Percentiles rank a stretch among this genome's conserved stretches.
phyloP scores from a whole-genome alignment of 1,140 invertebrate species.

The Metaphire vulgaris region DNA sequence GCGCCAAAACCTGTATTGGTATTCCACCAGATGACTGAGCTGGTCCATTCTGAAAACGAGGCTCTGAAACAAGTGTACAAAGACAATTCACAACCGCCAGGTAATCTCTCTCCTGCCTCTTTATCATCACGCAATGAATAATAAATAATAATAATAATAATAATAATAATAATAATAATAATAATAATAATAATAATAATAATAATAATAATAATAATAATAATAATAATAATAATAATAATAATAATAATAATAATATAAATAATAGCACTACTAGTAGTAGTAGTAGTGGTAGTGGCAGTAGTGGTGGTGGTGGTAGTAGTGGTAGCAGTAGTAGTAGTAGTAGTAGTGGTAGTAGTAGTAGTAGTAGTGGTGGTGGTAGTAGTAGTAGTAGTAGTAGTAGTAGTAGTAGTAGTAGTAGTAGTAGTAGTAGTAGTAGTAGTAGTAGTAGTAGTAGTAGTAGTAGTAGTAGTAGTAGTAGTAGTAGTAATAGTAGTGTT shows the following conservation, averaged over 20 bases:
- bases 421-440: conserved; percentile 16
- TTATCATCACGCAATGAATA: no score
- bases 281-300: not conserved
- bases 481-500: conserved; percentile 8
- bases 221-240: not conserved
- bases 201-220: not conserved
- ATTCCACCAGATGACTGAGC: no score
- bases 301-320: conserved; percentile 4
- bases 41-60: no score
- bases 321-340: conserved; percentile 14
- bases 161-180: not conserved
- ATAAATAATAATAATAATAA: no score
- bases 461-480: conserved; percentile 17
- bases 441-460: conserved; percentile 19
- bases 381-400: conserved; percentile 10
- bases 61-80: no score
- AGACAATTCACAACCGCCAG: no score
- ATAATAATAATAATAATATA: not conserved
- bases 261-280: not conserved
- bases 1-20: no score
- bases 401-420: conserved; percentile 17
- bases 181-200: not conserved
- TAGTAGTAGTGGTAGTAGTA: conserved; percentile 13
- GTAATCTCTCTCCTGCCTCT: no score
- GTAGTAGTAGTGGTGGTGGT: not conserved